Conservation (phyloP, 2,888 invertebrate genomes). For the Argyresthia albistria region DNA sequence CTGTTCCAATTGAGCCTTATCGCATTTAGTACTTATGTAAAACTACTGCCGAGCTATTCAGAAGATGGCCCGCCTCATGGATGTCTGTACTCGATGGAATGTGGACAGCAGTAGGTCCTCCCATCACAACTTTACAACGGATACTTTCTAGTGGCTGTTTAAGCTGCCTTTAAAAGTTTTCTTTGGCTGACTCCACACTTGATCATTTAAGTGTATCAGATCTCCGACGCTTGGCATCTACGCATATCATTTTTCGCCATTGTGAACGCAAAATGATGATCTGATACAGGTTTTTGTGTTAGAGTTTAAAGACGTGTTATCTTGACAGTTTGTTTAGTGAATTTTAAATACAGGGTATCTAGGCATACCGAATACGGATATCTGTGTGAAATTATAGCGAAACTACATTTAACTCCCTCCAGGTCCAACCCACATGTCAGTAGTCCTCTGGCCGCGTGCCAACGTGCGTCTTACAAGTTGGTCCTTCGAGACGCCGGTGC, state of each 20-base stretch:
- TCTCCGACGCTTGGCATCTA: too few species aligned
- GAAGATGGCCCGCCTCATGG: too few species aligned
- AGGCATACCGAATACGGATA: neutral
- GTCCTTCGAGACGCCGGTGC: constrained; percentile 2
- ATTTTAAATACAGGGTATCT: neutral
- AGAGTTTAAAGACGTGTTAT: neutral
- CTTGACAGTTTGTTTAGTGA: neutral
- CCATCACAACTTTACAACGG: too few species aligned
- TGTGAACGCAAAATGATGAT: neutral
- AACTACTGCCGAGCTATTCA: too few species aligned
- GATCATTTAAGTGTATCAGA: too few species aligned
- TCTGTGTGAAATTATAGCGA: neutral
- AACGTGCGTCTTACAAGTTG: neutral
- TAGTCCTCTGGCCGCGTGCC: constrained; percentile 1
- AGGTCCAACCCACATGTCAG: constrained; percentile 4
- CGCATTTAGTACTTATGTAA: too few species aligned
- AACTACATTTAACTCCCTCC: neutral
- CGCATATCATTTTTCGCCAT: neutral
- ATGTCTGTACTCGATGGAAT: neutral
- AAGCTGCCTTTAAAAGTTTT: too few species aligned
- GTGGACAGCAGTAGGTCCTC: neutral
- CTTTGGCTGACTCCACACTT: too few species aligned
- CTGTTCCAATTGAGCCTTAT: neutral
- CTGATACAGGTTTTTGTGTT: neutral
- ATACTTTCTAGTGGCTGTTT: neutral